A percentile compares a stretch with the other conserved stretches of the same genome.
These are phyloP conservation scores for Eupelmus urozonus DNA, from an alignment of 2,888 invertebrate species.

Conservation along the genomic window DNA sequence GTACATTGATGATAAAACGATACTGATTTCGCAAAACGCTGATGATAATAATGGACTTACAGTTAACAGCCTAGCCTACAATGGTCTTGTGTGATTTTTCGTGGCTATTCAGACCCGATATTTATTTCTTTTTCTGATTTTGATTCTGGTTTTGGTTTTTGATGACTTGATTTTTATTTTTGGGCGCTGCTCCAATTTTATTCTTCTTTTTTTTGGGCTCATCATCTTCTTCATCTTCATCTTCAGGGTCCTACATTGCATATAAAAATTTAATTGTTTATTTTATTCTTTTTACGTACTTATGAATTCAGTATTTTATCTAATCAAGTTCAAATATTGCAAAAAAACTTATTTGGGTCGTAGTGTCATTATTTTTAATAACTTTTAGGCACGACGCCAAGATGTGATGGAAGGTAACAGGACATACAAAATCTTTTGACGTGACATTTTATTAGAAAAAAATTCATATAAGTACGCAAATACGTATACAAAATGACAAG, in stretches of 20 bases:
- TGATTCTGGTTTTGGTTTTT: conserved; percentile 72
- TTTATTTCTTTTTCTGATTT: conserved; percentile 72
- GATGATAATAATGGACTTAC: conserved; percentile 75
- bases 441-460: conserved; percentile 71
- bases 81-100: conserved; percentile 67
- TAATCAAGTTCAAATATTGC: too few relatives aligned
- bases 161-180: conserved; percentile 82
- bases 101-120: conserved; percentile 62
- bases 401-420: conserved; percentile 66
- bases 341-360: too few relatives aligned
- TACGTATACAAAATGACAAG: conserved; percentile 41
- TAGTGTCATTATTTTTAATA: too few relatives aligned
- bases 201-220: conserved; percentile 89
- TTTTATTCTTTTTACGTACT: conserved; percentile 35
- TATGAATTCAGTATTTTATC: not conserved
- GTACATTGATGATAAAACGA: conserved; percentile 67
- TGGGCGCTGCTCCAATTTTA: conserved; percentile 84
- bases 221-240: conserved; percentile 87
- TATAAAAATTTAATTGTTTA: conserved; percentile 64
- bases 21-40: conserved; percentile 71
- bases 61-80: conserved; percentile 74
- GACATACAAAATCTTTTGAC: conserved; percentile 63
- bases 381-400: conserved; percentile 64
- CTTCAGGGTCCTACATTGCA: conserved; percentile 80
- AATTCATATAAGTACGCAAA: conserved; percentile 55